These are phyloP conservation scores for Neosalanx taihuensis DNA, from an alignment of 2,797 vertebrate genomes.

Conservation along the genomic window DNA sequence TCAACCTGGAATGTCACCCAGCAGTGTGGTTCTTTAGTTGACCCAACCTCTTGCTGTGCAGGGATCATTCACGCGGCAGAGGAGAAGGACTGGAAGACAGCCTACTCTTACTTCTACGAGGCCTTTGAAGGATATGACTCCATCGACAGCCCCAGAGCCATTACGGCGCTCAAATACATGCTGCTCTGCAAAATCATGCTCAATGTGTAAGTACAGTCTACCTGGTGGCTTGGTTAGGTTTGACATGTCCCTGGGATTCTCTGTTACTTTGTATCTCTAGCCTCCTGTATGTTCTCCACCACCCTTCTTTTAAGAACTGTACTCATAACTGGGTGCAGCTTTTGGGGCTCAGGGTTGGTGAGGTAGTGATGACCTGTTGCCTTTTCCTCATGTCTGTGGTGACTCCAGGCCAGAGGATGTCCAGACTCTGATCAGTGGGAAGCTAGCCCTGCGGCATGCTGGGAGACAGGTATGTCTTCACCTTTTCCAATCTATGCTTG, in stretches of 20 bases:
- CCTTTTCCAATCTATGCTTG: neutral
- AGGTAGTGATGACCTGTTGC: neutral
- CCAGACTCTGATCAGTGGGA: slow-evolving; percentile 91
- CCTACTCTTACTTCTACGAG: slow-evolving; percentile 98
- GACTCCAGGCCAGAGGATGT: slow-evolving; percentile 90
- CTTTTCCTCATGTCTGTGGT: neutral
- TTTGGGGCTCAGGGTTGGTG: neutral
- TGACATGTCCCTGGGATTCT: neutral
- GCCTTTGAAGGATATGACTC: slow-evolving; percentile 98
- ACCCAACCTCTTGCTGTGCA: slow-evolving; percentile 41
- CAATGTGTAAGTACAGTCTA: slow-evolving; percentile 79
- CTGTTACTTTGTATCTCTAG: neutral
- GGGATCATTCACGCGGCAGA: slow-evolving; percentile 98
- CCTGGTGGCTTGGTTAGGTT: neutral
- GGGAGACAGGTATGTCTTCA: slow-evolving; percentile 87
- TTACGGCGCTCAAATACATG: slow-evolving; percentile 97
- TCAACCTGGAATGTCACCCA: neutral
- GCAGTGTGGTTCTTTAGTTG: neutral
- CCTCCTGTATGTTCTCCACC: too few species aligned
- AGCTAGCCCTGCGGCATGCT: slow-evolving; percentile 91
- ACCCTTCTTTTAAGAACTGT: neutral
- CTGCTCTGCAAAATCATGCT: slow-evolving; percentile 99
- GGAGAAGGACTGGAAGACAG: slow-evolving; percentile 99
- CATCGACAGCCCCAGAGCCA: slow-evolving; percentile 92
- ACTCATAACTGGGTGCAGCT: neutral